Percentiles rank a stretch among this genome's conserved stretches.
phyloP scores from a whole-genome alignment of 2,113 vertebrate genomes.

The Ciconia stormi region DNA sequence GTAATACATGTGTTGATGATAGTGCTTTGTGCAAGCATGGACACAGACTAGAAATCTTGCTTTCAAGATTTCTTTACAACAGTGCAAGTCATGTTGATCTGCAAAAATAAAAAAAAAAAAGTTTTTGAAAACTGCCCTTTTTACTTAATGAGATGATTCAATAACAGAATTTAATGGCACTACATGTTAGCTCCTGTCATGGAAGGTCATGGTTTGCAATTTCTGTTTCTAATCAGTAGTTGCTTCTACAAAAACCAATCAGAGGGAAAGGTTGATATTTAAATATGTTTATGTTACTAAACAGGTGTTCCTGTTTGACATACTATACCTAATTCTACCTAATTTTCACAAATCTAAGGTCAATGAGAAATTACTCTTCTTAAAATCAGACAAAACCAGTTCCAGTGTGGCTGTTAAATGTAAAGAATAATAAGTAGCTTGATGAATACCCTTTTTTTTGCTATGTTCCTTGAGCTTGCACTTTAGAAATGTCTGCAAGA shows the following conservation, averaged over 20 bases:
- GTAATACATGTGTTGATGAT: neutral
- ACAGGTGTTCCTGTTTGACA: constrained; percentile 74
- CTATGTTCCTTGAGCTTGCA: neutral
- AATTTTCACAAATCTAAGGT: constrained; percentile 70
- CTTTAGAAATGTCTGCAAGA: neutral
- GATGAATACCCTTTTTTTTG: neutral
- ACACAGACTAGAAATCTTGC: neutral
- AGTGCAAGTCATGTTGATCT: neutral
- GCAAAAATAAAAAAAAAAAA: neutral
- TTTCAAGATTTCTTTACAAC: neutral
- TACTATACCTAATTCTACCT: constrained; percentile 54
- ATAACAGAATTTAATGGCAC: constrained; percentile 11
- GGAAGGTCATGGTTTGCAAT: constrained; percentile 70
- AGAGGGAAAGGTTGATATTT: constrained; percentile 76
- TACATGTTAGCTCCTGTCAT: constrained; percentile 38
- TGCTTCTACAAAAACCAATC: constrained; percentile 72
- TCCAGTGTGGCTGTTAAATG: neutral
- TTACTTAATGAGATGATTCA: constrained; percentile 43
- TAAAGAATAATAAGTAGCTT: constrained; percentile 17
- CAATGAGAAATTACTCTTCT: constrained; percentile 54
- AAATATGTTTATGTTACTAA: constrained; percentile 75
- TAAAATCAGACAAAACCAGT: constrained; percentile 29
- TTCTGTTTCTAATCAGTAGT: constrained; percentile 69
- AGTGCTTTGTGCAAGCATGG: neutral
- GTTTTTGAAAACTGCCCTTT: constrained; percentile 27